Evolutionary conservation across 2,797 vertebrate genomes (phyloP).

Genomic region (Fundulus diaphanus): DNA sequence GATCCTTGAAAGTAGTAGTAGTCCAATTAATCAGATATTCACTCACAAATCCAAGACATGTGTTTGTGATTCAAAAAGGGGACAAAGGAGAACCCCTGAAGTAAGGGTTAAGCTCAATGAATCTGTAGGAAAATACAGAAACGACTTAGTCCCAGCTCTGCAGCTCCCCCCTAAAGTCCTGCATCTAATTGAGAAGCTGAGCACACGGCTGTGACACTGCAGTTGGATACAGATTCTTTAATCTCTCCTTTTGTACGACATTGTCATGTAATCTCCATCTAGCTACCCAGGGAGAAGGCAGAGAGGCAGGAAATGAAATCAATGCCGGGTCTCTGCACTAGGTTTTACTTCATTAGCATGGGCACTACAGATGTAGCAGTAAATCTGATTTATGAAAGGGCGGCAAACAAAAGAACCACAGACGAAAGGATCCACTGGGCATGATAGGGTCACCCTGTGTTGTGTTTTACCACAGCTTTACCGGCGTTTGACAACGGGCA

Average conservation of each 20-base stretch:
- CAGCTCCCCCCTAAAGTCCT: constrained; percentile 42
- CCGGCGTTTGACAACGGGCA: constrained; percentile 36
- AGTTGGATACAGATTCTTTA: constrained; percentile 71
- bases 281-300: constrained; percentile 62
- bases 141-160: constrained; percentile 15
- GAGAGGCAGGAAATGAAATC: constrained; percentile 82
- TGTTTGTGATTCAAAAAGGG: constrained; percentile 27
- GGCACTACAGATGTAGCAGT: constrained; percentile 74
- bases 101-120: constrained; percentile 46
- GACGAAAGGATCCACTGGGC: constrained; percentile 47
- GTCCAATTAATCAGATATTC: constrained; percentile 36
- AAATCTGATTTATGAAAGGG: constrained; percentile 76
- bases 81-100: not conserved
- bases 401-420: constrained; percentile 43
- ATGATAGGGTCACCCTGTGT: constrained; percentile 40
- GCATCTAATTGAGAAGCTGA: constrained; percentile 70
- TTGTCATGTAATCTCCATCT: constrained; percentile 72
- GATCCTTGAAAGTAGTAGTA: constrained; percentile 54
- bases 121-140: constrained; percentile 34
- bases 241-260: constrained; percentile 77
- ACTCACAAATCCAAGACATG: constrained; percentile 11
- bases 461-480: constrained; percentile 36
- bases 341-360: constrained; percentile 79
- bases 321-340: constrained; percentile 67
- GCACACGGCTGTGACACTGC: constrained; percentile 67